Conservation (phyloP, 2,888 invertebrate genomes). For the Elmis aenea region DNA sequence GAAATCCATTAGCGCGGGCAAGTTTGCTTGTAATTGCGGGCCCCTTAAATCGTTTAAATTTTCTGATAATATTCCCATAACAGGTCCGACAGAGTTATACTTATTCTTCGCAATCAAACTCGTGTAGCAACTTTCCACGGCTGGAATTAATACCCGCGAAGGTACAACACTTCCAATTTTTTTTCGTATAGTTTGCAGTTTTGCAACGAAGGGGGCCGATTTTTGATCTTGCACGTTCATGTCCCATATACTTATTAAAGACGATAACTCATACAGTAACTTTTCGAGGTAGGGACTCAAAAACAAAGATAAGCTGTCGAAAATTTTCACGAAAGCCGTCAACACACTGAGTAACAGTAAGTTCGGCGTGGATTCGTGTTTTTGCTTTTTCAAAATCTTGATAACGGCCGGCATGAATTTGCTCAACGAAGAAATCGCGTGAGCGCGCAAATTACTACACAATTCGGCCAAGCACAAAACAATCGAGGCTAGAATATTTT, state of each 20-base stretch:
- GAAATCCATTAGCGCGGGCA: conserved; percentile 66
- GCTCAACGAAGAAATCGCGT: conserved; percentile 68
- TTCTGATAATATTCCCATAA: conserved; percentile 74
- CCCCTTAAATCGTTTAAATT: conserved; percentile 61
- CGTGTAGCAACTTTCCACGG: conserved; percentile 61
- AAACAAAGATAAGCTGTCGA: conserved; percentile 77
- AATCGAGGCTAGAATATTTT: conserved; percentile 67
- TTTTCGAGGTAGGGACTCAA: conserved; percentile 79
- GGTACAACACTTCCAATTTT: conserved; percentile 67
- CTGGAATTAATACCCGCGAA: conserved; percentile 71
- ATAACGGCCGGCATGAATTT: conserved; percentile 74
- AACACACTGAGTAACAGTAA: conserved; percentile 66
- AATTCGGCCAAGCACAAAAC: conserved; percentile 76
- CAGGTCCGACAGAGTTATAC: conserved; percentile 59
- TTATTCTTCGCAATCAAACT: conserved; percentile 55
- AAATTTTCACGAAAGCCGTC: conserved; percentile 74
- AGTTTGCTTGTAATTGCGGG: conserved; percentile 58
- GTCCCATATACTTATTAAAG: conserved; percentile 52
- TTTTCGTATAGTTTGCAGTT: conserved; percentile 58
- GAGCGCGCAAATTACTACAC: conserved; percentile 67
- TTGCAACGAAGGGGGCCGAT: conserved; percentile 52
- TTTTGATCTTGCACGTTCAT: conserved; percentile 46
- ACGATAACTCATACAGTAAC: conserved; percentile 60
- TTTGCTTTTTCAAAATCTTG: conserved; percentile 58
- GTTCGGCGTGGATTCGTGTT: conserved; percentile 56